Evolutionary conservation across 2,113 vertebrate genomes (phyloP), one percentile per base, ranked within the genome.

Genomic region (Siphamia tubifer): DNA sequence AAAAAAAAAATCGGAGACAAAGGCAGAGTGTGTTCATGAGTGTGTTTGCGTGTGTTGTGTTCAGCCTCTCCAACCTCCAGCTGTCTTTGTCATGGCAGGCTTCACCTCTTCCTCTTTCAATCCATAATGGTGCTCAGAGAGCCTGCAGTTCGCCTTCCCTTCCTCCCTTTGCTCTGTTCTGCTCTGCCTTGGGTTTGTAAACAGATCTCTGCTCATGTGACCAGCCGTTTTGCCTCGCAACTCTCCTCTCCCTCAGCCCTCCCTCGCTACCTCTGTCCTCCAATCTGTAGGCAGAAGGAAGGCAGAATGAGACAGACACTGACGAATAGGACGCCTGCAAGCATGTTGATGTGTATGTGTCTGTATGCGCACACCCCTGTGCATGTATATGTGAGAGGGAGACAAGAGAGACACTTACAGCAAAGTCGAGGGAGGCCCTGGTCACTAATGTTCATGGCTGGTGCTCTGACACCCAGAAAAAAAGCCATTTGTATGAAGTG

Each of bases 151-250:
- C 8, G 62, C 60, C 62, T 71, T 52, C 63, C 56, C 73, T 69
- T 76, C 64, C 76, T 71, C 70, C 56, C 57, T 52, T 76, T 35
- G 68, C 56, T 79, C 72, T 42, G 58, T 72, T 77, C 52, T 62
- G 74, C 77, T 86, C 81, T 83, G 75, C 87, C 80, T 68, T 85
- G 86, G 90, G 92, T 93, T 93, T 93, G 93, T 93, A 94, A 94
- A 94, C 93, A 94, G 90, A 93, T 91, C 91, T 85, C 28, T 83
- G 91, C 89, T 92, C 93, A 94, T 92, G 92, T 94, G 93, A 94
- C 88, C 90, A 79, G 82, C 77, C 80, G 88, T 90, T 91, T 93
- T 93, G 93, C 93, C 92, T 94, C 91, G 92, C 90, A 91, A 91
- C 89, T 88, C 92, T 89, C 76, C 74, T 84, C 84, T 79, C 75